Evolutionary conservation across 2,797 vertebrate species (phyloP).

Genomic region (Scyliorhinus canicula): DNA sequence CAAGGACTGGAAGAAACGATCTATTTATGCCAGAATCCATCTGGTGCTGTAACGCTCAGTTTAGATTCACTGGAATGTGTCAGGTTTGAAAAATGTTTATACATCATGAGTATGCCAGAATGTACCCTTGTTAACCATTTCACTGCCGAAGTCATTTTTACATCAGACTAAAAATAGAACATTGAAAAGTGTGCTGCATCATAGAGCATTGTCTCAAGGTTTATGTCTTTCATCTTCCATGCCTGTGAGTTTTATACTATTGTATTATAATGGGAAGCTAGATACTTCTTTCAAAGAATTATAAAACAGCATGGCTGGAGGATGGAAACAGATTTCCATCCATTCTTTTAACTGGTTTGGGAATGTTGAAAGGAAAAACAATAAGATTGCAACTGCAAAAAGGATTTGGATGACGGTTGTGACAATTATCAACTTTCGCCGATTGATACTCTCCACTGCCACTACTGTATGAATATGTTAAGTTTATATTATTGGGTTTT

Average conservation of each 20-base stretch:
- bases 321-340: not conserved
- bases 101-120: slow-evolving; percentile 30
- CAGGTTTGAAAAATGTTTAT: slow-evolving; percentile 26
- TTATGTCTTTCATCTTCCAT: not conserved
- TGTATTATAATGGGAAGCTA: not conserved
- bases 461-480: not conserved
- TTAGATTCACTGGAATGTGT: slow-evolving; percentile 34
- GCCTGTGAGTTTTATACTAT: not conserved
- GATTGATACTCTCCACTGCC: not conserved
- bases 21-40: slow-evolving; percentile 38
- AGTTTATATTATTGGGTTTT: not conserved
- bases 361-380: not conserved
- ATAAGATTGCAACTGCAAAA: not conserved
- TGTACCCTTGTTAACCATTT: slow-evolving; percentile 17
- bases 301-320: not conserved
- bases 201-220: not conserved
- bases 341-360: not conserved
- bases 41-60: slow-evolving; percentile 31
- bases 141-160: not conserved
- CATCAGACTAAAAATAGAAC: not conserved
- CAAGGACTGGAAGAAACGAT: slow-evolving; percentile 17
- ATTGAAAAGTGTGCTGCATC: not conserved
- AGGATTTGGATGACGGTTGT: not conserved
- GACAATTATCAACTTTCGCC: not conserved
- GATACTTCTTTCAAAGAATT: not conserved